Base-by-base conservation (phyloP, 2,797 vertebrate species). In the Lithobates sylvaticus region DNA sequence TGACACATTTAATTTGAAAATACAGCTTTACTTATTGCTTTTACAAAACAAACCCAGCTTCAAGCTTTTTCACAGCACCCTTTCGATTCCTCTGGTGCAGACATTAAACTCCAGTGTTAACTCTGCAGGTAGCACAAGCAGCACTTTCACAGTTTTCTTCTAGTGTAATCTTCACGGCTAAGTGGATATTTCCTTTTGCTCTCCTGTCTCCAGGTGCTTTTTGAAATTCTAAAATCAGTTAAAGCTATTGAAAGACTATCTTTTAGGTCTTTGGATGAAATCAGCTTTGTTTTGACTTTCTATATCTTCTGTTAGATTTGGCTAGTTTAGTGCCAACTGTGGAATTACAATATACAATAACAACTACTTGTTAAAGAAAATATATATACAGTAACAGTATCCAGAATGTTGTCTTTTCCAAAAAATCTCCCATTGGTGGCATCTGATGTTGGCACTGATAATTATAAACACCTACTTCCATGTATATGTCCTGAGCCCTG, bases 211-310 rank as follows among this genome's bases (percentile, higher is more conserved):
- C 16, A 89, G 90, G 78, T 69, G 44, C 61, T 47, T 89, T 88
- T 87, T 74, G 86, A 86, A 88, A 78, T 81, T 87, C 84, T 79
- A 86, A 90, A 91, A 91, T 89, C 89, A 85, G 91, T 89, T 88
- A 88, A 16, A 9, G 78, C 83, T 82, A 89, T 88, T 29, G 39
- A 2, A 89, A 90, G 89, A 92, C 91, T 91, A 91, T 80, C 47
- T 42, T 44, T 34, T 32, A 21, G 13, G 81, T 86, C 61, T 68
- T 78, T 74, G 86, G 78, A 29, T 76, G 75, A 89, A 91, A 88
- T 74, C 83, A 83, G 88, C 85, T 88, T 87, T 54, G 86, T 82
- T 89, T 78, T 74, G 72, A 77, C 81, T 88, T 82, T 32, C 72
- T 32, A 69, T 76, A 78, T 87, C 64, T 81, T 67, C 26, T 3